Evolutionary conservation across 2,113 vertebrate genomes (phyloP).

Genomic region (Mobula birostris): DNA sequence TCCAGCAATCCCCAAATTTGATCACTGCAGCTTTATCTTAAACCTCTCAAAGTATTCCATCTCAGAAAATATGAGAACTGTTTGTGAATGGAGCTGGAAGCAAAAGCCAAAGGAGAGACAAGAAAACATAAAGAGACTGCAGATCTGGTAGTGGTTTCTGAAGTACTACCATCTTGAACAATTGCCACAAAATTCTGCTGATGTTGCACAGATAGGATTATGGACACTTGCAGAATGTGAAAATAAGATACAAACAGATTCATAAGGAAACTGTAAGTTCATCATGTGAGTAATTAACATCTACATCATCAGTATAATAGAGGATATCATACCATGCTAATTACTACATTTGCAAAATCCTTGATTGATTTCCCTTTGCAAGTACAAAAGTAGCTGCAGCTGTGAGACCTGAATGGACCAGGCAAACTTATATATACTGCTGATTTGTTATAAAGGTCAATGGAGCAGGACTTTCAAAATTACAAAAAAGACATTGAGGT

Average conservation of each 20-base stretch:
- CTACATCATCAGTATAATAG: neutral
- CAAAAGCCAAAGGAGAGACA: neutral
- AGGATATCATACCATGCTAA: neutral
- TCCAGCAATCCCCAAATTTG: neutral
- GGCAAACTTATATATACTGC: neutral
- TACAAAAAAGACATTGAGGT: neutral
- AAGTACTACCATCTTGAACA: neutral
- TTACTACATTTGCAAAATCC: neutral
- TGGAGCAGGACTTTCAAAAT: neutral
- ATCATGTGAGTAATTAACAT: neutral
- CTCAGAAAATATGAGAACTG: neutral
- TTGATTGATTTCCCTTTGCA: neutral
- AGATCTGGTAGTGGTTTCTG: neutral
- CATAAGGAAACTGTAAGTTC: neutral
- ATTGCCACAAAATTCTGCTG: neutral
- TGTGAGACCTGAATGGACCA: neutral
- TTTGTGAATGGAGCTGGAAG: neutral
- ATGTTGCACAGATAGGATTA: neutral
- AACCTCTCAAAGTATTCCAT: too few species aligned
- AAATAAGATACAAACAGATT: neutral
- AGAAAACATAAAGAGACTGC: neutral
- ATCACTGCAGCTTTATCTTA: neutral
- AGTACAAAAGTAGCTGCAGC: neutral
- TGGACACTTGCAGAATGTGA: neutral
- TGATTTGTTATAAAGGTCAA: slow-evolving; percentile 7